Evolutionary conservation across 2,113 vertebrate genomes (phyloP), one percentile per base, ranked within the genome.

Genomic region (Channa argus): DNA sequence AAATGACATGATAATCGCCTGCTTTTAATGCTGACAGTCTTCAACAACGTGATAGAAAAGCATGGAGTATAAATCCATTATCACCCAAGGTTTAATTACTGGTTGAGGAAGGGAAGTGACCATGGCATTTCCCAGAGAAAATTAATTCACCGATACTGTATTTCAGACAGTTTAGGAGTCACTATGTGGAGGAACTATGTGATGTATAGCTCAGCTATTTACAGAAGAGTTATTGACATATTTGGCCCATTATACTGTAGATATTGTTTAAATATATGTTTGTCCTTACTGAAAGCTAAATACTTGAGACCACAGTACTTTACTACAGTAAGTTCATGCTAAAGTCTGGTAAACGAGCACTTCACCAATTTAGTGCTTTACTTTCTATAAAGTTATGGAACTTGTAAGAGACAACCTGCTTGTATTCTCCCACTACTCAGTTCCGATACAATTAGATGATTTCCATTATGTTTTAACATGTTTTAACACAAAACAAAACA

Each of bases 61-160:
- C 39, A 53, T 39, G 5, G 41, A 60, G 43, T 10, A 43, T 85
- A 60, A 76, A 73, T 73, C 80, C 81, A 86, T 86, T 83, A 80
- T 76, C 77, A 79, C 66, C 46, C 2, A 6, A 64, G 65, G 33
- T 77, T 61, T 77, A 82, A 84, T 86, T 79, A 79, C 71, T 60
- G 50, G 6, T 8, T 44, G 53, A 63, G 59, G 67, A 52, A 69
- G 74, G 46, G 56, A 82, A 62, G 11, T 80, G 63, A 74, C 63
- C 44, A 13, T 70, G 66, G 74, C 77, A 59, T 81, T 70, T 83
- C 33, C 37, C 6, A 54, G 24, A 11, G 47, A 5, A 50, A 41
- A 71, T 58, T 44, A 58, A 9, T 36, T 51, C 36, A 37, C 38
- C 44, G 33, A 44, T 37, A 5, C 12, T 54, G 34, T 44, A n/a